A percentile compares a stretch with the other conserved stretches of the same genome.
These are phyloP conservation scores for Uropsilus gracilis DNA, from an alignment of 2,113 vertebrate species.

Conservation along the genomic window DNA sequence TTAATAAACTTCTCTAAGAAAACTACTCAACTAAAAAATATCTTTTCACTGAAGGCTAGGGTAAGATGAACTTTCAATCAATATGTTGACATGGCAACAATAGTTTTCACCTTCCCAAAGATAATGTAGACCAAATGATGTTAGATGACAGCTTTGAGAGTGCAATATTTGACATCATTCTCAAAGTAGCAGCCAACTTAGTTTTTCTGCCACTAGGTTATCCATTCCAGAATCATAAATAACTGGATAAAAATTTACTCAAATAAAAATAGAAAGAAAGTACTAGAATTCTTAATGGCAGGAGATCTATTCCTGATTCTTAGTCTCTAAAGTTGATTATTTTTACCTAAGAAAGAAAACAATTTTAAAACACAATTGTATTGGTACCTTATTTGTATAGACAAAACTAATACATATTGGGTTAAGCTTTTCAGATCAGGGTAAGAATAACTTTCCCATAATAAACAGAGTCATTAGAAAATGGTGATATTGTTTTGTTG, in stretches of 20 bases:
- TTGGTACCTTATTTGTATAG: neutral
- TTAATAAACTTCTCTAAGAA: neutral
- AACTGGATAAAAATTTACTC: neutral
- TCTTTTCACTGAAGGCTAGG: slow-evolving; percentile 54
- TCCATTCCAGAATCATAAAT: slow-evolving; percentile 29
- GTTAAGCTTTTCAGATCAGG: neutral
- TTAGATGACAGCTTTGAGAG: slow-evolving; percentile 47
- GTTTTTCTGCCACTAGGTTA: slow-evolving; percentile 23
- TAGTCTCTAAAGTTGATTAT: neutral
- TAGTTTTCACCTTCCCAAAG: slow-evolving; percentile 68
- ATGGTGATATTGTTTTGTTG: neutral
- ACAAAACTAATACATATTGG: neutral
- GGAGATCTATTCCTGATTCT: neutral
- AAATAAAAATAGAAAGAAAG: slow-evolving; percentile 1
- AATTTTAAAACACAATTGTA: neutral
- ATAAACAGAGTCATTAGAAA: neutral
- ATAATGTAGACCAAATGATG: neutral
- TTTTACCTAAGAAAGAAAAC: neutral
- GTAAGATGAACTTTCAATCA: slow-evolving; percentile 71
- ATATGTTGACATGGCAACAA: slow-evolving; percentile 78
- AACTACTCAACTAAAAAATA: slow-evolving; percentile 24
- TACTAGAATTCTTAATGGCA: neutral
- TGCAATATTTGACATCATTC: slow-evolving; percentile 44
- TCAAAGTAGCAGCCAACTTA: neutral
- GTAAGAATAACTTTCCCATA: slow-evolving; percentile 14